Base-by-base conservation (phyloP, 2,797 vertebrate genomes). In the Anableps anableps region DNA sequence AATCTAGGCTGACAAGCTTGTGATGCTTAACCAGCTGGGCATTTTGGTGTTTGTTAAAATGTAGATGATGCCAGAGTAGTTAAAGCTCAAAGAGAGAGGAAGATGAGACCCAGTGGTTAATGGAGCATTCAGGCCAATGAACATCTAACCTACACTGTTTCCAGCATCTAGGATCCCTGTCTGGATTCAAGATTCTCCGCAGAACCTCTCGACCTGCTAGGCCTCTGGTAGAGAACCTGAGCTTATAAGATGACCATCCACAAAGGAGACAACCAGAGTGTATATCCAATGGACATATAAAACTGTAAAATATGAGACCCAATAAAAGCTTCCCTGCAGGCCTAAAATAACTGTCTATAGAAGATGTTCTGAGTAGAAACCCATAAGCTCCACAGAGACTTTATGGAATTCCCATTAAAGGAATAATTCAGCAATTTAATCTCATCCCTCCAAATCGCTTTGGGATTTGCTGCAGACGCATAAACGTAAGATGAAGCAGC, bases 371-470 rank as follows among this genome's bases (percentile, higher is more conserved):
- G 43, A 74, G 23, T 23, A 83, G 38, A 62, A 77, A 84, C 77
- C 26, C 4, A 19, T 29, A 58, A 70, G 74, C 79, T 70, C 29
- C 1, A 11, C 16, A 58, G 47, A 78, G 16, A 66, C 36, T 45
- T 45, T 36, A 74, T 66, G 14, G 16, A 48, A 31, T 76, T 47
- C 45, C 76, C 9, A 51, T 76, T 75, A 77, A 76, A 68, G n/a
- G 31, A n/a, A n/a, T 29, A 41, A 74, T 76, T 10, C 55, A 82
- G n/a, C 51, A 10, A 72, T 84, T 81, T 45, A 77, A n/a, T 75
- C 48, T 76, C 36, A 74, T 21, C 17, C 21, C 74, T 17, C 4
- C 7, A 75, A 9, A 70, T 29, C 48, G 26, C 79, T 77, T 47
- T 4, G 45, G 19, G 5, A 58, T 43, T 60, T 75, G 14, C 11